Percentiles rank a stretch among this genome's conserved stretches.
Conservation (phyloP, 2,888 invertebrate species). For the Heliconius hortense region DNA sequence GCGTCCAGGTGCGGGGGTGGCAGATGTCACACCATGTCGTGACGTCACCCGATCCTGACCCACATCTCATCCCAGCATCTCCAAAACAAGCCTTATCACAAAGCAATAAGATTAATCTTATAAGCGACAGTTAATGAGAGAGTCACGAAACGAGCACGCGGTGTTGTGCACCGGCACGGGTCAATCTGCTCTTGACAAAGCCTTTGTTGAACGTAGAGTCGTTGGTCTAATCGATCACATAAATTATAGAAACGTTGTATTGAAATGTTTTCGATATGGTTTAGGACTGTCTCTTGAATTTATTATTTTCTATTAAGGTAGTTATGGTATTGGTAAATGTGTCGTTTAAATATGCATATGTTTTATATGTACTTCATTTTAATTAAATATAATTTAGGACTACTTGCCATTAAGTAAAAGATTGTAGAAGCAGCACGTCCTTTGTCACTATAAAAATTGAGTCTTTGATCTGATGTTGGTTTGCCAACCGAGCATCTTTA, state of each 20-base stretch:
- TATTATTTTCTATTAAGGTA: not conserved
- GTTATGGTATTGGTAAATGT: not conserved
- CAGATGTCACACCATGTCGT: conserved; percentile 63
- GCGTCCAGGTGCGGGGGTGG: conserved; percentile 72
- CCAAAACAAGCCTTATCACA: conserved; percentile 35
- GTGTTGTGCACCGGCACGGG: conserved; percentile 36
- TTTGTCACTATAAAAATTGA: no score
- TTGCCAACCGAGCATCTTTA: no score
- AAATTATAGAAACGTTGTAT: conserved; percentile 10
- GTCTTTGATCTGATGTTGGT: no score
- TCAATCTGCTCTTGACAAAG: conserved; percentile 51
- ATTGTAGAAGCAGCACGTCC: no score
- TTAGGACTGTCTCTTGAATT: not conserved
- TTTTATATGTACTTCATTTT: not conserved
- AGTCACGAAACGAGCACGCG: not conserved
- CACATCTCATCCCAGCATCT: conserved; percentile 51
- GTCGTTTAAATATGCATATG: not conserved
- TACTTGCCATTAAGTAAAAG: no score
- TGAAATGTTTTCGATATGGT: conserved; percentile 10
- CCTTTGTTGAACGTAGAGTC: conserved; percentile 44
- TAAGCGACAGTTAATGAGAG: conserved; percentile 17
- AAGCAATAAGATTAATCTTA: conserved; percentile 24
- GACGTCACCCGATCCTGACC: conserved; percentile 56
- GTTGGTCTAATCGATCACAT: conserved; percentile 37
- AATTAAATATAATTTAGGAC: no score